phyloP scores from a whole-genome alignment of 2,113 vertebrate genomes.

The Tretioscincus oriximinensis region DNA sequence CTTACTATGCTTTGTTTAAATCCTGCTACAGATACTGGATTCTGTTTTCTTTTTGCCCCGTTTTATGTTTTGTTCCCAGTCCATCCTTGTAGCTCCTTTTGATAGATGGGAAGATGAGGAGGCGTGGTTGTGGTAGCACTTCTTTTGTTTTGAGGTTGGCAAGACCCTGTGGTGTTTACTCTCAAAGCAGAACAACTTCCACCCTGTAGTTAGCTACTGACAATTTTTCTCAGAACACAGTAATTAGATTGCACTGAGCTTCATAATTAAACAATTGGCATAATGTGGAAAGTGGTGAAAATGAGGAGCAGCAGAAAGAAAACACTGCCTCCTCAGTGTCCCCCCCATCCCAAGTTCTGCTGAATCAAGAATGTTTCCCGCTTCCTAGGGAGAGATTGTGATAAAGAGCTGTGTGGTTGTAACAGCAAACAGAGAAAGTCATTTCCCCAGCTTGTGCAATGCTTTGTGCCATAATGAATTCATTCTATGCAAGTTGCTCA shows the following conservation, averaged over 20 bases:
- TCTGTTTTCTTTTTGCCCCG: neutral
- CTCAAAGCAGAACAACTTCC: neutral
- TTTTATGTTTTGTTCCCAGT: neutral
- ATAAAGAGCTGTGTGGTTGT: neutral
- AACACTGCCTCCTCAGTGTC: neutral
- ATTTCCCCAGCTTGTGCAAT: neutral
- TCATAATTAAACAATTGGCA: slow-evolving; percentile 32
- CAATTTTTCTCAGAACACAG: slow-evolving; percentile 14
- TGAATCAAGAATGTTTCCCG: neutral
- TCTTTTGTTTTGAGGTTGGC: neutral
- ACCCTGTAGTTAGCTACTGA: slow-evolving; percentile 2
- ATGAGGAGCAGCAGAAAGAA: neutral
- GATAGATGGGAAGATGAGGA: neutral
- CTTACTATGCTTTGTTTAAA: neutral
- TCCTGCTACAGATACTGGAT: neutral
- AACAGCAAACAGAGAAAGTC: neutral
- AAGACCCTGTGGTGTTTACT: neutral
- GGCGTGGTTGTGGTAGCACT: neutral
- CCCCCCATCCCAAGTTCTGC: neutral
- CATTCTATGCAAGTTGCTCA: neutral
- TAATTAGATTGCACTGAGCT: slow-evolving; percentile 19
- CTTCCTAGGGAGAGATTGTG: neutral
- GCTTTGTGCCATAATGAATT: neutral
- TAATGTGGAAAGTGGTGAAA: neutral
- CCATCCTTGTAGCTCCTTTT: neutral